Base-by-base conservation (phyloP, 2,113 vertebrate species). In the Thunnus thynnus region DNA sequence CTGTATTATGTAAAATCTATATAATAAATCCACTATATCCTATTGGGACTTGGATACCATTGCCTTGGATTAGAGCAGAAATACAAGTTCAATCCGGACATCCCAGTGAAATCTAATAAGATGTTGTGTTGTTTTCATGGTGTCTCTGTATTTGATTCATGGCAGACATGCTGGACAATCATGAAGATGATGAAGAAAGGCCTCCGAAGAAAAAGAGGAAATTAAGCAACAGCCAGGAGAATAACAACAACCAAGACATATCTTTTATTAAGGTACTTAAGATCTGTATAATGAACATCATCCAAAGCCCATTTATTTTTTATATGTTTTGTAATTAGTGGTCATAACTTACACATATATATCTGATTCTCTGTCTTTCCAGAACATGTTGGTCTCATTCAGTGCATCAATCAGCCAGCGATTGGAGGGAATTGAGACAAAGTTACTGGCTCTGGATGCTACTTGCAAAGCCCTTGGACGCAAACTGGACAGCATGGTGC, bases 371-470 rank as follows among this genome's bases (percentile, higher is more conserved):
- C 62, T 80, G 41, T 85, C 3, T 63, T 82, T 82, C 12, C 61
- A 99, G 98, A 96, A 97, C 0, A 93, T 99, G 91, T 94, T 99
- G 81, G 94, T 96, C 60, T 97, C 98, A 87, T 97, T 99, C 80
- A 98, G 97, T 79, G 95, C 98, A 89, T 97, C 97, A 1, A 96
- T 99, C 89, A 97, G 96, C 87, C 93, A 99, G 84, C 94, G 98
- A n/a, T 61, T 99, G 91, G 98, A 99, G 80, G 97, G 95, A 91
- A 99, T 99, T 11, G 98, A 99, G 87, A 95, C 96, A 14, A 99
- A 99, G 93, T 89, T 99, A 76, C 96, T 97, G 86, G 95, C 97
- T 0, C 92, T 99, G 1, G 98, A 99, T 82, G 96, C 97, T 1
- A 97, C 97, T 14, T 99, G 97, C 87, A 98, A 97, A 80, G 97